Conservation (phyloP, 2,888 invertebrate genomes). For the Ceriagrion tenellum region DNA sequence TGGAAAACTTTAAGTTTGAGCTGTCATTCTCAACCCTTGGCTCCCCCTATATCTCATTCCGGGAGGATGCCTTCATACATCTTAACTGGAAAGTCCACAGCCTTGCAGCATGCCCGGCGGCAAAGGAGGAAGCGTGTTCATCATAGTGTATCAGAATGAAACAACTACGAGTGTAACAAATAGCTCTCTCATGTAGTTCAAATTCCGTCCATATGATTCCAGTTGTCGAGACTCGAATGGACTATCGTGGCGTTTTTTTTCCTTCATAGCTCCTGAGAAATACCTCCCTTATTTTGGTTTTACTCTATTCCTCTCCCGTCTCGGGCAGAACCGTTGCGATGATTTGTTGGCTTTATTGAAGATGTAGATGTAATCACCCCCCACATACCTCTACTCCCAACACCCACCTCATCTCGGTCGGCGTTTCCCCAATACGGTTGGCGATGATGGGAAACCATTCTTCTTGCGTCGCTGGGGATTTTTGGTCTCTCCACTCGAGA, state of each 20-base stretch:
- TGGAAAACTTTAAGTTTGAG: neutral
- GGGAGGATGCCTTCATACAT: neutral
- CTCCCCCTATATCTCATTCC: neutral
- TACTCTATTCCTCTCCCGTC: neutral
- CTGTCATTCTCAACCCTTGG: neutral
- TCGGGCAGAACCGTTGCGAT: neutral
- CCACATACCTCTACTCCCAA: neutral
- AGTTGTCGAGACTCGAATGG: neutral
- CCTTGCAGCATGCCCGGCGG: neutral
- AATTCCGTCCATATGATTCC: neutral
- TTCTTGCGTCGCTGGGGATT: neutral
- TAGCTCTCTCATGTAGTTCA: neutral
- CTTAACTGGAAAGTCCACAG: neutral
- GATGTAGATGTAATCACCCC: neutral
- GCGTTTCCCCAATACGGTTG: neutral
- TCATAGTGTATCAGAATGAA: too few species aligned
- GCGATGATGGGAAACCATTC: neutral
- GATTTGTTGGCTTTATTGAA: neutral
- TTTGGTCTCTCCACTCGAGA: neutral
- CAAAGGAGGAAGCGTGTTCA: neutral
- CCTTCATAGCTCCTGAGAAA: neutral
- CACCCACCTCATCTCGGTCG: neutral
- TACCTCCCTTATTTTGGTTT: too few species aligned
- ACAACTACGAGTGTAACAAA: neutral
- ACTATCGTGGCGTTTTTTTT: neutral